These are phyloP conservation scores for Seriola aureovittata DNA, from an alignment of 2,113 vertebrate species.

Conservation along the genomic window DNA sequence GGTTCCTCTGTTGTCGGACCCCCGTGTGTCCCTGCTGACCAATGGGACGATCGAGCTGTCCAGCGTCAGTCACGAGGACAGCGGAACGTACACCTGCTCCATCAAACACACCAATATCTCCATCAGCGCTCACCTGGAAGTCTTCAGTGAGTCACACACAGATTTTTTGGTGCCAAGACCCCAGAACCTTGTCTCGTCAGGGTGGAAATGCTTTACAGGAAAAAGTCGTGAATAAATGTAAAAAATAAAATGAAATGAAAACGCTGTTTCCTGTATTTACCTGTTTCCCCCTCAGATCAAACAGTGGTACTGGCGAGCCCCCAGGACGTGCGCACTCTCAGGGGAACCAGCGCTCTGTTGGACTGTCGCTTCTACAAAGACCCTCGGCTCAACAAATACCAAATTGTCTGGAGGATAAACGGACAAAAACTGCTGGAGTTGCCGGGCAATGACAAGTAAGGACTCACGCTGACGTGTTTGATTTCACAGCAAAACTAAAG, in stretches of 20 bases:
- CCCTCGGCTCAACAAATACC: constrained; percentile 17
- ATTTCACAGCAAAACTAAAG: neutral
- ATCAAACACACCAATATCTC: constrained; percentile 80
- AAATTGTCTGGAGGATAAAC: constrained; percentile 76
- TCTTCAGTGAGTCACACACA: constrained; percentile 84
- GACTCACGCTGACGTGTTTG: constrained; percentile 19
- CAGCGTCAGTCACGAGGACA: constrained; percentile 75
- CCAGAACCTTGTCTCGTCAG: too few species aligned
- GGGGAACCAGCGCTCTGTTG: constrained; percentile 78
- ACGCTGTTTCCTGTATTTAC: neutral
- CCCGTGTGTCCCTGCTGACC: constrained; percentile 81
- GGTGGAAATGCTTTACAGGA: too few species aligned
- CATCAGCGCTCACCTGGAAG: constrained; percentile 84
- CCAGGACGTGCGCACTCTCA: constrained; percentile 35
- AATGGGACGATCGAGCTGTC: constrained; percentile 85
- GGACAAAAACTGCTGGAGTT: constrained; percentile 65
- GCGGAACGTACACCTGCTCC: constrained; percentile 84
- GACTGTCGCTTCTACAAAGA: constrained; percentile 77
- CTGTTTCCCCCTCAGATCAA: constrained; percentile 73
- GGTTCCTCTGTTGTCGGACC: constrained; percentile 75
- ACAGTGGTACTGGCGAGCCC: constrained; percentile 82
- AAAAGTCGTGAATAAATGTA: too few species aligned
- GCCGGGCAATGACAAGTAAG: constrained; percentile 81
- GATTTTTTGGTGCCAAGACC: too few species aligned
- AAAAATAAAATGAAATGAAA: neutral